phyloP scores from a whole-genome alignment of 2,113 vertebrate genomes.

The Leptobrachium ailaonicum region DNA sequence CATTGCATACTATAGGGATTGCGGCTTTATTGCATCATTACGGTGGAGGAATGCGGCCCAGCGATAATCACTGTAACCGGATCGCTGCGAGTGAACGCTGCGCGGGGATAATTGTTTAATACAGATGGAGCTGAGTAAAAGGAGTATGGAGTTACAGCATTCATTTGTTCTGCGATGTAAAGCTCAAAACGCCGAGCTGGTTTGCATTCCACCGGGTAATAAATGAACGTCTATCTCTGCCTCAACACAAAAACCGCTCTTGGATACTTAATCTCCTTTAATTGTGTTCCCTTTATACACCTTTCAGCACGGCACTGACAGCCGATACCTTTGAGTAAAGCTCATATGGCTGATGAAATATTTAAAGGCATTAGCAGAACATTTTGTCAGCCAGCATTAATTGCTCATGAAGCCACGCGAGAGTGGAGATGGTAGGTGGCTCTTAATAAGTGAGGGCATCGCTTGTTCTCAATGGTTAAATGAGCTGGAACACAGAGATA shows the following conservation, averaged over 20 bases:
- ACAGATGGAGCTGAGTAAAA: not conserved
- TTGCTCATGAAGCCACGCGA: slow-evolving; percentile 26
- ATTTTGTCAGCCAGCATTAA: slow-evolving; percentile 13
- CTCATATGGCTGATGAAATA: slow-evolving; percentile 45
- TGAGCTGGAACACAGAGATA: no score
- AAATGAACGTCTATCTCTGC: not conserved
- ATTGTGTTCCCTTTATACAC: not conserved
- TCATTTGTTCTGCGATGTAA: not conserved
- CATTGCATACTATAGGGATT: no score
- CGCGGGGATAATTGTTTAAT: no score
- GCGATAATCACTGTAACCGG: no score
- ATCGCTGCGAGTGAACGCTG: no score
- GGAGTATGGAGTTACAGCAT: not conserved
- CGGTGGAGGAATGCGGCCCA: no score
- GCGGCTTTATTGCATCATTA: no score
- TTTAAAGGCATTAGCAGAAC: slow-evolving; percentile 25
- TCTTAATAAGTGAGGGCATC: slow-evolving; percentile 1
- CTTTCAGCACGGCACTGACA: slow-evolving; percentile 31
- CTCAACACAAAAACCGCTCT: not conserved
- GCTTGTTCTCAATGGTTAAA: not conserved
- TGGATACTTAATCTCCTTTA: slow-evolving; percentile 8
- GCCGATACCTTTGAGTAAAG: slow-evolving; percentile 22
- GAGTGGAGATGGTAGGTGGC: not conserved
- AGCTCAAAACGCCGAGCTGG: not conserved
- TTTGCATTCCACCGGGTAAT: not conserved